These are phyloP conservation scores for Helleia helle DNA, from an alignment of 2,888 invertebrate genomes.

Conservation along the genomic window DNA sequence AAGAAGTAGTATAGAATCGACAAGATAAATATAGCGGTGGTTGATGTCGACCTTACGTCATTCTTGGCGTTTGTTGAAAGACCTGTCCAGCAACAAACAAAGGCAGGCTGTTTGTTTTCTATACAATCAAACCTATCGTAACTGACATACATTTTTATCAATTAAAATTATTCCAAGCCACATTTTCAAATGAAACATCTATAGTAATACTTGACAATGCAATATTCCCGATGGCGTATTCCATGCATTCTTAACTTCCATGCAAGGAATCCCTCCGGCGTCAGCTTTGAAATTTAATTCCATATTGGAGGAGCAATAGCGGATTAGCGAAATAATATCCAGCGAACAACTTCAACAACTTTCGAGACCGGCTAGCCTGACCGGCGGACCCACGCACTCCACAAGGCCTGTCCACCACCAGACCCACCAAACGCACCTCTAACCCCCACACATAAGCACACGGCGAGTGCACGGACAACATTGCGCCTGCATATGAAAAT, in stretches of 20 bases:
- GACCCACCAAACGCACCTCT: conserved; percentile 27
- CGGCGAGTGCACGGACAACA: conserved; percentile 25
- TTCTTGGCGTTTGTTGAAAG: too few relatives aligned
- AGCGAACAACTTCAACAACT: conserved; percentile 37
- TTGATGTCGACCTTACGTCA: too few relatives aligned
- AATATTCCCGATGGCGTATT: too few relatives aligned
- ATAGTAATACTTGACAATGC: too few relatives aligned
- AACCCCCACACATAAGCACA: conserved; percentile 25
- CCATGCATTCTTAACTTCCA: not conserved
- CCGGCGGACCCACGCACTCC: conserved; percentile 38
- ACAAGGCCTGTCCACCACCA: conserved; percentile 22
- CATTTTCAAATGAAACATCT: too few relatives aligned
- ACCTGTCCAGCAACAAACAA: too few relatives aligned
- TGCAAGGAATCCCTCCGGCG: conserved; percentile 2
- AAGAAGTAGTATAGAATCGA: too few relatives aligned
- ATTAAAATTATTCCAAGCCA: too few relatives aligned
- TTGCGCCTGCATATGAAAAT: conserved; percentile 49
- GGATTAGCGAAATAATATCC: conserved; percentile 43
- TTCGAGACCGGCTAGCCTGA: conserved; percentile 46
- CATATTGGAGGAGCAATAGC: conserved; percentile 31
- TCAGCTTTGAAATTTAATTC: conserved; percentile 7
- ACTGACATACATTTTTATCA: too few relatives aligned
- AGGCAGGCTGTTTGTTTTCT: too few relatives aligned
- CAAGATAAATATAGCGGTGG: too few relatives aligned
- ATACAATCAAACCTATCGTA: too few relatives aligned